Evolutionary conservation across 2,797 vertebrate species (phyloP).

Genomic region (Mus minutoides): DNA sequence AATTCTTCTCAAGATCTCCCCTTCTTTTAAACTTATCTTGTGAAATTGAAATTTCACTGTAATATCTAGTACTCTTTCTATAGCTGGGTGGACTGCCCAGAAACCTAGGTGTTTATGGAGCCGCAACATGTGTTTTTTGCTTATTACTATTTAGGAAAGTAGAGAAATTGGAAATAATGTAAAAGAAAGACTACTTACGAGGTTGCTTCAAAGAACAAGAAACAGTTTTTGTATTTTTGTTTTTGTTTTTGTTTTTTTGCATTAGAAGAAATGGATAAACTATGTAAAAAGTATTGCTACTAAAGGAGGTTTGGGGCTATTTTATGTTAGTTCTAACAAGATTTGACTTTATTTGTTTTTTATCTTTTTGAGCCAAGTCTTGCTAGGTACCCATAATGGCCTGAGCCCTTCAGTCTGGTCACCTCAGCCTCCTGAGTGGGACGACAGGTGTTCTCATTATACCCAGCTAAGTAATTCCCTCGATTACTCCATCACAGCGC

Average conservation of each 20-base stretch:
- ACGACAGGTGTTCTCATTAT: neutral
- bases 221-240: neutral
- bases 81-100: neutral
- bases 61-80: neutral
- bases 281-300: neutral
- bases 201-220: neutral
- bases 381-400: neutral
- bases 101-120: neutral
- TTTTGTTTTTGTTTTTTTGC: neutral
- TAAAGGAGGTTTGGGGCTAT: neutral
- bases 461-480: neutral
- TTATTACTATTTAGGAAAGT: neutral
- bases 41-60: neutral
- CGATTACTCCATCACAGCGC: neutral
- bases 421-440: neutral
- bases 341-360: neutral
- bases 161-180: neutral
- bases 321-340: neutral
- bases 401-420: neutral
- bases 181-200: neutral
- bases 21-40: neutral
- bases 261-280: constrained; percentile 12
- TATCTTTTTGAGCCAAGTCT: neutral
- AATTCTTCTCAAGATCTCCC: neutral
- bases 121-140: neutral